Conservation (phyloP, 2,888 invertebrate genomes). For the Lacanobia oleracea region DNA sequence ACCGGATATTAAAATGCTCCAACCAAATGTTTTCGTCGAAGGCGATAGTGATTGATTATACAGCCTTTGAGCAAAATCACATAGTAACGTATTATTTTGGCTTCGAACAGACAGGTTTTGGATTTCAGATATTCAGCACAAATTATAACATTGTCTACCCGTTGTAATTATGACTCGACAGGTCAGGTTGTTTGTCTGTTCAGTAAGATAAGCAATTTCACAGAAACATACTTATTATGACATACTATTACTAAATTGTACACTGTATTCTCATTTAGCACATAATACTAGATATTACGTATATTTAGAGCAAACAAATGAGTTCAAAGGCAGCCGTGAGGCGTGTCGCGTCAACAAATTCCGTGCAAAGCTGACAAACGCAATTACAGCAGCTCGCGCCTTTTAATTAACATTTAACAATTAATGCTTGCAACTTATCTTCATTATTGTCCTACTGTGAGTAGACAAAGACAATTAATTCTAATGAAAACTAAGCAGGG, state of each 20-base stretch:
- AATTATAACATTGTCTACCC: slow-evolving; percentile 32
- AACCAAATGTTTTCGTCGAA: slow-evolving; percentile 36
- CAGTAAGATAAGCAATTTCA: slow-evolving; percentile 28
- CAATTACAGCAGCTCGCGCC: slow-evolving; percentile 43
- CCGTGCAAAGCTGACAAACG: slow-evolving; percentile 38
- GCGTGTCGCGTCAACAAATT: slow-evolving; percentile 33
- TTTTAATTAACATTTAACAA: slow-evolving; percentile 63
- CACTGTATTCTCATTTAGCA: slow-evolving; percentile 28
- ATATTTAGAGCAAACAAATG: slow-evolving; percentile 35
- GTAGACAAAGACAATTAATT: slow-evolving; percentile 50
- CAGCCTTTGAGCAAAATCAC: not conserved
- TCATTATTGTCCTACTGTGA: slow-evolving; percentile 52
- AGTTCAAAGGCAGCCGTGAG: slow-evolving; percentile 30
- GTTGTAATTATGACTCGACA: slow-evolving; percentile 11
- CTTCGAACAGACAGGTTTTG: slow-evolving; percentile 31
- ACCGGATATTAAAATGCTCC: slow-evolving; percentile 39
- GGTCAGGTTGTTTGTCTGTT: slow-evolving; percentile 16
- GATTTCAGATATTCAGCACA: slow-evolving; percentile 32
- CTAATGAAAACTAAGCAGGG: slow-evolving; percentile 52
- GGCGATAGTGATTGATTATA: slow-evolving; percentile 30
- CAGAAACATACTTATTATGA: slow-evolving; percentile 33
- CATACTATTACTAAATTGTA: slow-evolving; percentile 29
- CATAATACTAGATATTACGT: slow-evolving; percentile 16
- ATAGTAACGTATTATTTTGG: slow-evolving; percentile 10
- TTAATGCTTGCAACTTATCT: slow-evolving; percentile 57